Evolutionary conservation across 2,113 vertebrate species (phyloP).

Genomic region (Mormyrus lacerda): DNA sequence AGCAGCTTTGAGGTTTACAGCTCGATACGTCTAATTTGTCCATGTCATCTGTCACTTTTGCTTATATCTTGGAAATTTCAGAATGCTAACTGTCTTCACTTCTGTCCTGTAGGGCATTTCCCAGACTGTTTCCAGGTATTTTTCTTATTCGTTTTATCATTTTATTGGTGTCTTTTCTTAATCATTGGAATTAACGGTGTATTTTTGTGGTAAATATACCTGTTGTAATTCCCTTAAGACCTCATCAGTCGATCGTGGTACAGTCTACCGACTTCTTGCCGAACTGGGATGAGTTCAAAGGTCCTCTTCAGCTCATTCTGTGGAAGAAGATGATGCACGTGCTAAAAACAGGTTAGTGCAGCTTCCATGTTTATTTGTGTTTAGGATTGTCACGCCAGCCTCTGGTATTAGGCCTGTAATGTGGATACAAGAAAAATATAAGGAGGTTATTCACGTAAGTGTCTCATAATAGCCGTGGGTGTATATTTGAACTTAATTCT

Average conservation of each 20-base stretch:
- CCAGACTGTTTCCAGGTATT: constrained; percentile 54
- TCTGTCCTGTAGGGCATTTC: constrained; percentile 49
- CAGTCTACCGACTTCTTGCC: constrained; percentile 43
- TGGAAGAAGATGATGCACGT: constrained; percentile 74
- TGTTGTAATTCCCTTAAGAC: constrained; percentile 25
- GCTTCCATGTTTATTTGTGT: not conserved
- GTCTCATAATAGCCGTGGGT: not conserved
- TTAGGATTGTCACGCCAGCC: not conserved
- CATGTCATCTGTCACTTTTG: not conserved
- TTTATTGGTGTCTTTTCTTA: not conserved
- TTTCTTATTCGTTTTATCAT: constrained; percentile 1
- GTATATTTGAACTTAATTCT: not conserved
- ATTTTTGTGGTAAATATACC: not conserved
- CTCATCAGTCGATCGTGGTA: constrained; percentile 26
- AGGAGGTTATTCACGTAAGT: not conserved
- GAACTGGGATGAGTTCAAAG: constrained; percentile 60
- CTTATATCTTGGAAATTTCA: not conserved
- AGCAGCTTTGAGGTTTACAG: constrained; percentile 59
- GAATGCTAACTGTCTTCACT: not conserved
- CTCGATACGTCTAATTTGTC: too few species aligned
- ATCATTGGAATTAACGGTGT: not conserved
- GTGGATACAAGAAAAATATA: not conserved
- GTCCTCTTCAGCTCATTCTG: constrained; percentile 65
- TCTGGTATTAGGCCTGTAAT: not conserved
- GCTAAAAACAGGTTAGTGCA: constrained; percentile 58